Base-by-base conservation (phyloP, 2,113 vertebrate species). In the Cynoglossus semilaevis region DNA sequence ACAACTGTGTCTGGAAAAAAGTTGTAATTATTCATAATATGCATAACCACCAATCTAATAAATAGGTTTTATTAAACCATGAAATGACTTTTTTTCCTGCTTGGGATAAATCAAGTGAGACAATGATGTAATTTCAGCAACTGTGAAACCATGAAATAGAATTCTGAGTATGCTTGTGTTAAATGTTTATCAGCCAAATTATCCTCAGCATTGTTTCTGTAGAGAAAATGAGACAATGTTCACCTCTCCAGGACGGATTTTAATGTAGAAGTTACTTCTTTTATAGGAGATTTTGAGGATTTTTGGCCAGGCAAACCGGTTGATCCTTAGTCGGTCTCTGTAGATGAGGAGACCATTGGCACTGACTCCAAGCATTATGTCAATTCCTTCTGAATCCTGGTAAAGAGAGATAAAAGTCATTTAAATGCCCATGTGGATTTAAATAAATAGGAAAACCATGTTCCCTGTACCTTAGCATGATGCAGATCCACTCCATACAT, bases 401-500 rank as follows among this genome's bases (percentile, higher is more conserved):
- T 17, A 35, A 57, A 64, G 14, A 70, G 8, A 70, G 11, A 49
- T 17, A 42, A 49, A n/a, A 34, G 35, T 50, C 5, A 41, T 12
- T 13, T 4, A 53, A 47, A 43, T 40, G 22, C 16, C 2, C 1
- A 8, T 2, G 9, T 13, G 11, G 9, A 42, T 7, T 57, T 22
- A 3, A 47, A 48, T 13, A 36, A 35, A 16, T 29, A 3, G 34
- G n/a, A 5, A 12, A 2, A 29, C 9, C 22, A 0, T 22, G 9
- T 43, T 67, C 13, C 52, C 1, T 36, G 8, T 92, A 99, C 97
- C 96, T 99, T 99, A 67, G 97, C 97, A 0, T 99, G 96, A 85
- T 99, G 97, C 35, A 99, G 88, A 81, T 99, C 97, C 45, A 99
- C 97, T n/a, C 97, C 97, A 0, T 99, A 99, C 97, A 99, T 99